Conservation (phyloP, 2,888 invertebrate species). For the Hirtodrosophila confusa region DNA sequence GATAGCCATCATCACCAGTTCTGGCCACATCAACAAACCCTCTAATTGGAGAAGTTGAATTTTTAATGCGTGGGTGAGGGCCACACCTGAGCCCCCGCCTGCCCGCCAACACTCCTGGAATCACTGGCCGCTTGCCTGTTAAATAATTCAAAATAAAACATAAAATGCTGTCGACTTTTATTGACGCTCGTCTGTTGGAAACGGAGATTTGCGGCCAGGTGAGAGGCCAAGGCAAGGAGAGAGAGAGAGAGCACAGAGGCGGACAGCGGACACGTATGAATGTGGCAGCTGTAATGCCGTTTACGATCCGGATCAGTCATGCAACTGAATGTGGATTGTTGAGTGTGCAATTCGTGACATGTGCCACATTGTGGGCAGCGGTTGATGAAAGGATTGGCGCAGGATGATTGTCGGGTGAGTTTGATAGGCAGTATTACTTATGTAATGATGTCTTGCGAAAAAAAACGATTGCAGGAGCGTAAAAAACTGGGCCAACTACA, state of each 20-base stretch:
- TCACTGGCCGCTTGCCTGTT: slow-evolving; percentile 19
- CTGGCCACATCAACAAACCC: slow-evolving; percentile 21
- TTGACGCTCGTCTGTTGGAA: slow-evolving; percentile 36
- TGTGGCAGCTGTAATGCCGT: slow-evolving; percentile 41
- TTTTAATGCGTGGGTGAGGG: slow-evolving; percentile 14
- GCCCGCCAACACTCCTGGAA: not conserved
- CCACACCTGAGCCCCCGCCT: not conserved
- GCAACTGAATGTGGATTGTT: slow-evolving; percentile 54
- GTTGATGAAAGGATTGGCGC: slow-evolving; percentile 47
- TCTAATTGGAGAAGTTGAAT: slow-evolving; percentile 43
- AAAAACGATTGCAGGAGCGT: slow-evolving; percentile 5
- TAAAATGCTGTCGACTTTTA: slow-evolving; percentile 56
- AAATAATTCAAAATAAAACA: slow-evolving; percentile 52
- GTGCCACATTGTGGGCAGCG: slow-evolving; percentile 36
- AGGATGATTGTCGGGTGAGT: slow-evolving; percentile 40
- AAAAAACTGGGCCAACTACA: not conserved
- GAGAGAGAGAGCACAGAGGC: not conserved
- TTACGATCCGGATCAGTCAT: slow-evolving; percentile 56
- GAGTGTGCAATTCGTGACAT: slow-evolving; percentile 46
- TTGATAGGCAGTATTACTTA: slow-evolving; percentile 24
- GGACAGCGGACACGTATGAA: slow-evolving; percentile 22
- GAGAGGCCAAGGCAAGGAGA: slow-evolving; percentile 3
- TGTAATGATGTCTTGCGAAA: slow-evolving; percentile 23
- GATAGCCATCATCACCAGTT: slow-evolving; percentile 20
- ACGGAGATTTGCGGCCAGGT: slow-evolving; percentile 44